Evolutionary conservation across 2,113 vertebrate species (phyloP).

Genomic region (Crypturellus undulatus): DNA sequence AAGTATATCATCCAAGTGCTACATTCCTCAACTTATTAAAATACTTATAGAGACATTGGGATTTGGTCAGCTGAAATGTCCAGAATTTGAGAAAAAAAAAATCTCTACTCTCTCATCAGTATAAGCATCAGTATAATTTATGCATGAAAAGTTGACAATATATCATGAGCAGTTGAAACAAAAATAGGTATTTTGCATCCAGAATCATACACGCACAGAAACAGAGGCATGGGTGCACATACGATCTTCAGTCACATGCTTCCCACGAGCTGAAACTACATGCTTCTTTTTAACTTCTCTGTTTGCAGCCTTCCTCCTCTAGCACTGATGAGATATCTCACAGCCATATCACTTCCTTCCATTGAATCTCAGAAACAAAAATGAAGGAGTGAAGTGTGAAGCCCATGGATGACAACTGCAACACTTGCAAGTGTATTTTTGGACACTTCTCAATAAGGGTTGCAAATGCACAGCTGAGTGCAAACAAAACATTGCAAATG

Average conservation of each 20-base stretch:
- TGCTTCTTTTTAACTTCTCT: background rate
- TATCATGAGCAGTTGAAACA: background rate
- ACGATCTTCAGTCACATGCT: background rate
- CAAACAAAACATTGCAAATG: background rate
- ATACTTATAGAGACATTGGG: background rate
- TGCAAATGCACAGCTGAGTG: background rate
- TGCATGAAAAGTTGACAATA: fast-evolving
- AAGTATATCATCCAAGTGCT: background rate
- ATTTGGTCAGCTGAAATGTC: background rate
- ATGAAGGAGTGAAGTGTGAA: background rate
- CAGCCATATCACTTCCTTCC: background rate
- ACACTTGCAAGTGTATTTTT: background rate
- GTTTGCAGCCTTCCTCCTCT: background rate
- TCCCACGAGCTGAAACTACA: background rate
- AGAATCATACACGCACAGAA: background rate
- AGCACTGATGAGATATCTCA: background rate
- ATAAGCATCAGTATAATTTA: fast-evolving
- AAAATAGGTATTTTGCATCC: background rate
- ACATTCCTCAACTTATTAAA: background rate
- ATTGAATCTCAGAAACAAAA: background rate
- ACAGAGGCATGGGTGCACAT: too few relatives aligned
- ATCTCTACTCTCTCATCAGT: background rate
- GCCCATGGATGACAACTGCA: background rate
- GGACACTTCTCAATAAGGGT: background rate
- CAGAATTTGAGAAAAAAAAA: background rate